Evolutionary conservation across 2,113 vertebrate genomes (phyloP).

Genomic region (Notarius lentiginosus): DNA sequence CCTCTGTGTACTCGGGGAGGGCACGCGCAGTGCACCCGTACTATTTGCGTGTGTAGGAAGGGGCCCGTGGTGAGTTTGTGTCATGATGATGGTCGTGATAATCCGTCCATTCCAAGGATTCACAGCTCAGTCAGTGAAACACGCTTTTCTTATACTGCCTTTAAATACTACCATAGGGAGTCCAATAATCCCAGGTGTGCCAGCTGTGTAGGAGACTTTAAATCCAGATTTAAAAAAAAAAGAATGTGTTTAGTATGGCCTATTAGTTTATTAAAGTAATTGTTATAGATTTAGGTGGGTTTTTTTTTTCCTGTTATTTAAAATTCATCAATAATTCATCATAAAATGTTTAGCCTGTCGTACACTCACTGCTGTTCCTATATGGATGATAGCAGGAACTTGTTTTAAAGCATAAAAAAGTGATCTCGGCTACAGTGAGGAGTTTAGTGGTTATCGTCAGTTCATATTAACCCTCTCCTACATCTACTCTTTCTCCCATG

Average conservation of each 20-base stretch:
- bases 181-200: too few species aligned
- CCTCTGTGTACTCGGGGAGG: too few species aligned
- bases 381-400: background rate
- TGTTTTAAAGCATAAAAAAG: background rate
- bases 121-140: background rate
- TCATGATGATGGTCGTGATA: too few species aligned
- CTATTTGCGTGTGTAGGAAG: too few species aligned
- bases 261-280: background rate
- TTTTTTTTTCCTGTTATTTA: background rate
- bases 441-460: background rate
- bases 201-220: background rate
- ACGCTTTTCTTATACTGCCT: background rate
- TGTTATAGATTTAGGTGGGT: background rate
- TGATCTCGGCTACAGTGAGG: background rate
- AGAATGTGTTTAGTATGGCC: background rate
- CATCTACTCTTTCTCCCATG: background rate
- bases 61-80: too few species aligned
- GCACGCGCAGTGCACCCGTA: too few species aligned
- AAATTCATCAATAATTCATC: background rate
- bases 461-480: background rate
- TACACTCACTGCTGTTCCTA: background rate
- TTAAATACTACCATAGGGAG: too few species aligned
- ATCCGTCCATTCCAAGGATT: background rate
- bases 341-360: background rate
- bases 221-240: background rate